Percentiles rank a stretch among this genome's conserved stretches.
phyloP scores from a whole-genome alignment of 2,888 invertebrate species.

The Hirtodrosophila alboralis region DNA sequence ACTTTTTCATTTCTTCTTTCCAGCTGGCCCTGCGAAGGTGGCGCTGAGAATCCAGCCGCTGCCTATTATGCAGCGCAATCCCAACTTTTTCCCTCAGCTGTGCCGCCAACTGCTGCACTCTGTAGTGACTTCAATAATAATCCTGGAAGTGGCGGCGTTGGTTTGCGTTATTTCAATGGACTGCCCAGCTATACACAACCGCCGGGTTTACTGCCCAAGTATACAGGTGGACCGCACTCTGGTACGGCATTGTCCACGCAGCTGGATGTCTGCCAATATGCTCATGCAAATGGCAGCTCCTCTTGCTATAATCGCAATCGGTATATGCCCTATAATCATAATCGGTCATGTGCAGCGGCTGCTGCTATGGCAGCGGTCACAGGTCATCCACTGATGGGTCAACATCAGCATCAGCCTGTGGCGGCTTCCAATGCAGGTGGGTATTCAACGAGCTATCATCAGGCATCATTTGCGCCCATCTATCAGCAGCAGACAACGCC shows the following conservation, averaged over 20 bases:
- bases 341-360: slow-evolving; percentile 68
- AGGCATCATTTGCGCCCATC: slow-evolving; percentile 61
- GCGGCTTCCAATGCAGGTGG: neutral
- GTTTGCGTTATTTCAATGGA: slow-evolving; percentile 50
- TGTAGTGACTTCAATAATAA: slow-evolving; percentile 55
- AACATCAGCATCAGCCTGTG: slow-evolving; percentile 22
- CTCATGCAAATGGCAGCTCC: slow-evolving; percentile 54
- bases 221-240: slow-evolving; percentile 10
- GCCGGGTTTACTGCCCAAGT: slow-evolving; percentile 41
- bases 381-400: slow-evolving; percentile 37
- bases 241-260: slow-evolving; percentile 16
- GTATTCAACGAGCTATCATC: slow-evolving; percentile 43
- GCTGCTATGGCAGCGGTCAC: slow-evolving; percentile 52
- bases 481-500: slow-evolving; percentile 60
- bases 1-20: neutral
- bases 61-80: slow-evolving; percentile 33
- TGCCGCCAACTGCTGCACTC: slow-evolving; percentile 20
- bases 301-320: slow-evolving; percentile 80
- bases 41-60: slow-evolving; percentile 54
- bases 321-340: slow-evolving; percentile 82
- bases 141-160: slow-evolving; percentile 19
- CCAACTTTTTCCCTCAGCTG: slow-evolving; percentile 23
- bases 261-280: slow-evolving; percentile 68
- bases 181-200: slow-evolving; percentile 40
- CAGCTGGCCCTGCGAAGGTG: slow-evolving; percentile 58